These are phyloP conservation scores for Pteruthius melanotis DNA, from an alignment of 2,113 vertebrate species.

Conservation along the genomic window DNA sequence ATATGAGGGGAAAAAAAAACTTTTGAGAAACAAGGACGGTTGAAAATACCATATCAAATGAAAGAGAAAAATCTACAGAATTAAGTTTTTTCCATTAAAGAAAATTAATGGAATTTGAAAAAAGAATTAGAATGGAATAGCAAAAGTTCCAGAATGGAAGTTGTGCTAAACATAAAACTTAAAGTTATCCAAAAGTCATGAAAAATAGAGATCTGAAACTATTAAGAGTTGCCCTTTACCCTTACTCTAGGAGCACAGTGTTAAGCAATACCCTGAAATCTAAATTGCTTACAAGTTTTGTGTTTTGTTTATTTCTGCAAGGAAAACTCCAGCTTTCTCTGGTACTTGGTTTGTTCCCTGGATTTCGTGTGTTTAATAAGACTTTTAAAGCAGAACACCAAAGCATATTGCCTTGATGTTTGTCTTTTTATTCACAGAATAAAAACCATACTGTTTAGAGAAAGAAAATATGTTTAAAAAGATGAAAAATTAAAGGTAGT, in stretches of 20 bases:
- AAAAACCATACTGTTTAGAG: not conserved
- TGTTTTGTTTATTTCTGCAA: not conserved
- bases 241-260: not conserved
- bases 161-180: not conserved
- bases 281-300: not conserved
- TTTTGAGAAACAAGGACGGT: not conserved
- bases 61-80: not conserved
- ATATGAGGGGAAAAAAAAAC: too few relatives aligned
- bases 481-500: not conserved
- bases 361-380: not conserved
- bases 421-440: not conserved
- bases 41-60: not conserved
- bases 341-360: not conserved
- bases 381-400: not conserved
- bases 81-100: not conserved
- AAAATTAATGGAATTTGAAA: not conserved
- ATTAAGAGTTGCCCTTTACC: not conserved
- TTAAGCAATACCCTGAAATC: not conserved
- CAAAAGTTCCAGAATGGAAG: not conserved
- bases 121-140: not conserved
- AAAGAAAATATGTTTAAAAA: not conserved
- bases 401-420: too few relatives aligned
- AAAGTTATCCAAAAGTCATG: not conserved
- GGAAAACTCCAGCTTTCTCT: not conserved
- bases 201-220: not conserved